phyloP scores from a whole-genome alignment of 2,888 invertebrate species.

The Eurytoma californica region DNA sequence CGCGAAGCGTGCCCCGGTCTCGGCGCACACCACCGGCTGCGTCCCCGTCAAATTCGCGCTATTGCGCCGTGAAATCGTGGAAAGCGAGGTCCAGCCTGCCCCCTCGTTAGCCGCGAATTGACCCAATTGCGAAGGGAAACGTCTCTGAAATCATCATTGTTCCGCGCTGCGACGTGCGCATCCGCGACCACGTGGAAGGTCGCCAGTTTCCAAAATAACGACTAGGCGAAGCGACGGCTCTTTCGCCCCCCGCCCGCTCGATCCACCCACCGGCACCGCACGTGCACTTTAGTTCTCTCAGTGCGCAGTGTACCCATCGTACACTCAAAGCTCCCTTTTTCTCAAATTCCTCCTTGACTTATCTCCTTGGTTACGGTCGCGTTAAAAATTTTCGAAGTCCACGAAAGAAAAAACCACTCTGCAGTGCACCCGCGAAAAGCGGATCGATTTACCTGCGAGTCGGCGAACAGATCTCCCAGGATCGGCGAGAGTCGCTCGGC shows the following conservation, averaged over 20 bases:
- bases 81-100: slow-evolving; percentile 1
- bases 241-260: background rate
- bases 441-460: no score
- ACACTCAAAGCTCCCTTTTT: no score
- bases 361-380: no score
- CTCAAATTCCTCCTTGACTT: no score
- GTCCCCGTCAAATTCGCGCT: slow-evolving; percentile 20
- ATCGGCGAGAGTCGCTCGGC: background rate
- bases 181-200: slow-evolving; percentile 37
- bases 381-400: no score
- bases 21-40: background rate
- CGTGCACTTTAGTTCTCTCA: background rate
- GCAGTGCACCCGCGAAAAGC: no score
- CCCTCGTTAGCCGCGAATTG: slow-evolving; percentile 68
- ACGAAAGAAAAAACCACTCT: no score
- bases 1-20: no score
- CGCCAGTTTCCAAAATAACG: slow-evolving; percentile 51
- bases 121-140: slow-evolving; percentile 69
- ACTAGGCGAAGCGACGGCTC: background rate
- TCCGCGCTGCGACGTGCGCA: slow-evolving; percentile 23
- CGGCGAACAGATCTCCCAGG: no score
- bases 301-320: no score
- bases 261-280: background rate
- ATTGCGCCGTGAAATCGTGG: slow-evolving; percentile 15
- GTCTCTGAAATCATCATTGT: slow-evolving; percentile 60